A percentile compares a stretch with the other conserved stretches of the same genome.
Evolutionary conservation across 2,797 vertebrate genomes (phyloP).

Genomic region (Adelosebastes latens): DNA sequence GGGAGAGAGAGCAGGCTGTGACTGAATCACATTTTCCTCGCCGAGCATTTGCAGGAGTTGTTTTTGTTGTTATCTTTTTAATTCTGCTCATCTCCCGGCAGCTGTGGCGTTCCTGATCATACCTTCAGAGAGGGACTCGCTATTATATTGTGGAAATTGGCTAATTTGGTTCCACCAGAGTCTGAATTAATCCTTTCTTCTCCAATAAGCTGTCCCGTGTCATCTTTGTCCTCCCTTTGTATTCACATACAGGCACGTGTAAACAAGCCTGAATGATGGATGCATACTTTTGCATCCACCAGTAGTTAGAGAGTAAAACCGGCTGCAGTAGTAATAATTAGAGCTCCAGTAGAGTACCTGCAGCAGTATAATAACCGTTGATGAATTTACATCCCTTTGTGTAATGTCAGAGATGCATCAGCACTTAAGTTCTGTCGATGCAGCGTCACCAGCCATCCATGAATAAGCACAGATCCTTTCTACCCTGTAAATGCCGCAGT

Average conservation of each 20-base stretch:
- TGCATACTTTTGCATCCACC: slow-evolving; percentile 8
- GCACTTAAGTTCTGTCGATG: slow-evolving; percentile 46
- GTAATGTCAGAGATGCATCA: slow-evolving; percentile 48
- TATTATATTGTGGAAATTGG: slow-evolving; percentile 45
- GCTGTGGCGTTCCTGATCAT: slow-evolving; percentile 36
- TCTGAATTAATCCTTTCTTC: slow-evolving; percentile 33
- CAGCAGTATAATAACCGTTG: slow-evolving; percentile 12
- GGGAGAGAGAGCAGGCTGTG: slow-evolving; percentile 47
- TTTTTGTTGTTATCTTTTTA: slow-evolving; percentile 58
- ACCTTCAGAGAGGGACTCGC: slow-evolving; percentile 8
- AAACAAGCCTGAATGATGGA: slow-evolving; percentile 11
- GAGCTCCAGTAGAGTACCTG: slow-evolving; percentile 4
- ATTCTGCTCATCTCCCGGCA: slow-evolving; percentile 47
- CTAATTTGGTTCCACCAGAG: slow-evolving; percentile 36
- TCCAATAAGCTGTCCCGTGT: slow-evolving; percentile 18
- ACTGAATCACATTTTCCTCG: slow-evolving; percentile 60
- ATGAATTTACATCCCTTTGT: slow-evolving; percentile 36
- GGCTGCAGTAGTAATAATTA: slow-evolving; percentile 17
- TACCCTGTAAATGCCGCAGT: slow-evolving; percentile 43
- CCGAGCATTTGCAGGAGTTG: slow-evolving; percentile 34
- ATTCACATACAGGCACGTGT: background rate
- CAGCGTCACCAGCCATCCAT: slow-evolving; percentile 24
- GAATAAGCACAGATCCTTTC: slow-evolving; percentile 51
- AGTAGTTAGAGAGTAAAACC: slow-evolving; percentile 26
- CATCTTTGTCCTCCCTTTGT: slow-evolving; percentile 19